Percentiles rank a stretch among this genome's conserved stretches.
Evolutionary conservation across 2,113 vertebrate species (phyloP).

Genomic region (Euleptes europaea): DNA sequence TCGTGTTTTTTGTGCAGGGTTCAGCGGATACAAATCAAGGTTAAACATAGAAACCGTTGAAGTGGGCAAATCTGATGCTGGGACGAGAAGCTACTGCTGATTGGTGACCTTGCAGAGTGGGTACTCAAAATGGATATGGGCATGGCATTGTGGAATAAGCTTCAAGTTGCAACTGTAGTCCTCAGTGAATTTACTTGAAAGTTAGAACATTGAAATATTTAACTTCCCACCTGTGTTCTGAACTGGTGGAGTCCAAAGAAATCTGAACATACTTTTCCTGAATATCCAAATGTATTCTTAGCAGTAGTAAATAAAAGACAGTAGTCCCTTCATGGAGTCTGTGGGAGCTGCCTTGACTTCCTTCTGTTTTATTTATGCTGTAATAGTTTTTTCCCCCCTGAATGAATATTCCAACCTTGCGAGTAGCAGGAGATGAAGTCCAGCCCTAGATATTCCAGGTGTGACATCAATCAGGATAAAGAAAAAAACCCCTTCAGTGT

Average conservation of each 20-base stretch:
- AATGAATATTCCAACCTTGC: not conserved
- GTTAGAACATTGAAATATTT: not conserved
- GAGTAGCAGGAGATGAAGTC: not conserved
- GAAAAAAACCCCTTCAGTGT: not conserved
- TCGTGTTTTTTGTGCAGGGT: not conserved
- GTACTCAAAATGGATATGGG: not conserved
- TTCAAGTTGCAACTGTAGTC: not conserved
- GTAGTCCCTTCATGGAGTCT: not conserved
- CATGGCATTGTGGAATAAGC: fast-evolving
- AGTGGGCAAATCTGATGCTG: not conserved
- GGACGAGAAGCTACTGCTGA: not conserved
- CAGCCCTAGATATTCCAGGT: not conserved
- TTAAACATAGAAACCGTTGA: not conserved
- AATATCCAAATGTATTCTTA: not conserved
- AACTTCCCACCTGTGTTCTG: not conserved
- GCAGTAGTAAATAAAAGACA: not conserved
- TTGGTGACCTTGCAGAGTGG: not conserved
- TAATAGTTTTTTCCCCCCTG: not conserved
- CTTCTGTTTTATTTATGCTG: not conserved
- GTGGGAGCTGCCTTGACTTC: not conserved
- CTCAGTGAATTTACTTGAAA: not conserved
- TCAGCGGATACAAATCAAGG: not conserved
- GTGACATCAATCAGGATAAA: not conserved
- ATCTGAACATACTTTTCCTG: not conserved
- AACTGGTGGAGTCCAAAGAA: not conserved